Evolutionary conservation across 2,113 vertebrate species (phyloP).

Genomic region (Catharus fuscescens): DNA sequence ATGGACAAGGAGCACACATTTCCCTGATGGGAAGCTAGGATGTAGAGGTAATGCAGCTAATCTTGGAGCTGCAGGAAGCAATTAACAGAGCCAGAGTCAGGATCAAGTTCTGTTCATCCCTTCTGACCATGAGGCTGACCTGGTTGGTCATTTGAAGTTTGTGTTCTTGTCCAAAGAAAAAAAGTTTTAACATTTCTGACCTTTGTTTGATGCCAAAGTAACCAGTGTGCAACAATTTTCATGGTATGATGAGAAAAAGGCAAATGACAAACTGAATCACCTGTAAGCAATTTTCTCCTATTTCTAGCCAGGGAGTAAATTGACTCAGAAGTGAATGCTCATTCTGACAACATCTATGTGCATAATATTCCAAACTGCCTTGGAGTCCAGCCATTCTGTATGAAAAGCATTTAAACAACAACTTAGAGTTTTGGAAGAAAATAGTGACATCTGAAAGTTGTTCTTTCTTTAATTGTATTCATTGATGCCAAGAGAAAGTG

Average conservation of each 20-base stretch:
- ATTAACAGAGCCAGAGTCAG: background rate
- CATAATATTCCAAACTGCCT: background rate
- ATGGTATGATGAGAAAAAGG: constrained; percentile 24
- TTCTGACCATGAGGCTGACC: background rate
- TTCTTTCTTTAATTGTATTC: background rate
- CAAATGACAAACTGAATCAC: constrained; percentile 50
- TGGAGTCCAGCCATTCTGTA: background rate
- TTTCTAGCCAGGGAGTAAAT: constrained; percentile 17
- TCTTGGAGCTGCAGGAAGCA: background rate
- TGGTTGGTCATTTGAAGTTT: background rate
- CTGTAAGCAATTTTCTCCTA: background rate
- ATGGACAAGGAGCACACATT: background rate
- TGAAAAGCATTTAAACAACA: background rate
- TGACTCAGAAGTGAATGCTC: constrained; percentile 2
- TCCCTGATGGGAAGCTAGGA: background rate
- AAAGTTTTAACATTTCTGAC: background rate
- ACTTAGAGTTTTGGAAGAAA: background rate
- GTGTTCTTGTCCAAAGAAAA: background rate
- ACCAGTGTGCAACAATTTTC: background rate
- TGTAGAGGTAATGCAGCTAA: background rate
- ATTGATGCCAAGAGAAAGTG: background rate
- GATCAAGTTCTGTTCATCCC: background rate
- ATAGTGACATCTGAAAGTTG: background rate
- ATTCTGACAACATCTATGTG: background rate
- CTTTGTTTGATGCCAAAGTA: background rate